Evolutionary conservation across 1,140 invertebrate genomes (phyloP).

Genomic region (Pseudomyrmex cubaensis): DNA sequence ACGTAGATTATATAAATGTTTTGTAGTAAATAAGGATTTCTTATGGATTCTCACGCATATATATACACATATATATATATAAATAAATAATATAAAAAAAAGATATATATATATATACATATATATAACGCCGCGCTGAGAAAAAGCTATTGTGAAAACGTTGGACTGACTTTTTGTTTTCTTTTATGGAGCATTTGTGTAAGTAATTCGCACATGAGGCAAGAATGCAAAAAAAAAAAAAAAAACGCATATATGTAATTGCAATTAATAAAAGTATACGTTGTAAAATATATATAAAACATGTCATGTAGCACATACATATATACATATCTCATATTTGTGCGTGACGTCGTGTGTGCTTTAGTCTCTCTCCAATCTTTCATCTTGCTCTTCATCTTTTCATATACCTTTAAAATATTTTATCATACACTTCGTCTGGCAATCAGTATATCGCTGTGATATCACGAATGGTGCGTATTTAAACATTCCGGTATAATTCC

Average conservation of each 20-base stretch:
- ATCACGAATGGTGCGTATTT: no score
- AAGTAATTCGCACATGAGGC: slow-evolving; percentile 60
- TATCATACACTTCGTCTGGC: background rate
- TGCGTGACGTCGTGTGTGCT: background rate
- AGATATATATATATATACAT: slow-evolving; percentile 2
- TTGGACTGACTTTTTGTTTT: slow-evolving; percentile 16
- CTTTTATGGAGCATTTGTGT: slow-evolving; percentile 60
- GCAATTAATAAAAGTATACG: slow-evolving; percentile 63
- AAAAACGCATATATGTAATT: slow-evolving; percentile 57
- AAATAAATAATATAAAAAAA: background rate
- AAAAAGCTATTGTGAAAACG: slow-evolving; percentile 49
- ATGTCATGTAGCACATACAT: slow-evolving; percentile 12
- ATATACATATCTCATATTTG: background rate
- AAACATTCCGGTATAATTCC: no score
- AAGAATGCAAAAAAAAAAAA: slow-evolving; percentile 50
- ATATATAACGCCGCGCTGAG: slow-evolving; percentile 34
- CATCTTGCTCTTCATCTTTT: slow-evolving; percentile 2
- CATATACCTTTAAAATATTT: background rate
- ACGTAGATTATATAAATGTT: slow-evolving; percentile 55
- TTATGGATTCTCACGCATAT: slow-evolving; percentile 59
- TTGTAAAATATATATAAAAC: slow-evolving; percentile 46
- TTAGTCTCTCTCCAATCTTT: background rate
- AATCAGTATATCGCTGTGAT: background rate
- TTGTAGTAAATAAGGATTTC: slow-evolving; percentile 56
- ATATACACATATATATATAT: slow-evolving; percentile 41